phyloP scores from a whole-genome alignment of 2,113 vertebrate genomes.

The Benitochromis conjunctus region DNA sequence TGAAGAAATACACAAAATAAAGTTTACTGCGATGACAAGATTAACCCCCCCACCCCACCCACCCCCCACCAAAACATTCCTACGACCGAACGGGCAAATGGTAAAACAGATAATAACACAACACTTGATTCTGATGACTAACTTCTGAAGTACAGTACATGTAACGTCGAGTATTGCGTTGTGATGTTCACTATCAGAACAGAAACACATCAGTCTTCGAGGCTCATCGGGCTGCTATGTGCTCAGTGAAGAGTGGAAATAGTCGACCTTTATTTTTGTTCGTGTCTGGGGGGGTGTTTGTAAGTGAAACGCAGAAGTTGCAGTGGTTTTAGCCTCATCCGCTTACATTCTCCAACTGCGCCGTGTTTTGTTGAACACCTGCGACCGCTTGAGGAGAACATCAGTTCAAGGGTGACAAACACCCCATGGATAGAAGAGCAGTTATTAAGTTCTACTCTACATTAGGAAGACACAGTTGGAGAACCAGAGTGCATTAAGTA shows the following conservation, averaged over 20 bases:
- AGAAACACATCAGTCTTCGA: not conserved
- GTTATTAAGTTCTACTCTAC: not conserved
- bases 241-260: slow-evolving; percentile 34
- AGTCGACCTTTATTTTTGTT: slow-evolving; percentile 14
- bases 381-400: not conserved
- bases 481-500: not conserved
- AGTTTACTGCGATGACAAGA: not conserved
- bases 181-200: slow-evolving; percentile 22
- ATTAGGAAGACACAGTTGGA: slow-evolving; percentile 11
- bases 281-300: not conserved
- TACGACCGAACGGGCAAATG: not conserved
- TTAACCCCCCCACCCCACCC: no score
- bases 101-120: not conserved
- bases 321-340: slow-evolving; percentile 45
- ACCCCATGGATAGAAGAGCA: not conserved
- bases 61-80: not conserved
- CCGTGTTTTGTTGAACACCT: not conserved
- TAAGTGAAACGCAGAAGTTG: slow-evolving; percentile 8
- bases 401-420: not conserved
- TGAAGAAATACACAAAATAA: not conserved
- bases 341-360: not conserved
- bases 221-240: slow-evolving; percentile 44
- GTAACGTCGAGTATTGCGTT: slow-evolving; percentile 15
- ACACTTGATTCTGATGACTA: slow-evolving; percentile 34
- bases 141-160: slow-evolving; percentile 54